Conservation (phyloP, 2,888 invertebrate species). For the Eucriotettix oculatus region DNA sequence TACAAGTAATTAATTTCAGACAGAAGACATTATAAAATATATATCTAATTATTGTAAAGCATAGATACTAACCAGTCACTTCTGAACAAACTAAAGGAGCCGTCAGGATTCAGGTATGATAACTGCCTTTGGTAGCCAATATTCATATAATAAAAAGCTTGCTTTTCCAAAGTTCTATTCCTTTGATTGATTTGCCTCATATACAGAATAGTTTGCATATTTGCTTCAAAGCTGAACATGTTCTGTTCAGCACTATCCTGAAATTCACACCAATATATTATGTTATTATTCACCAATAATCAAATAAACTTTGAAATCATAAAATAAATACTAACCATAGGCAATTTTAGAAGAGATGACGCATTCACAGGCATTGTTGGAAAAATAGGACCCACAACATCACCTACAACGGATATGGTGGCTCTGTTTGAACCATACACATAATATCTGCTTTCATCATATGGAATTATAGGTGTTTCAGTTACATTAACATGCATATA, state of each 20-base stretch:
- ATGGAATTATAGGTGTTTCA: conserved; percentile 82
- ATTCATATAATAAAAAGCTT: conserved; percentile 78
- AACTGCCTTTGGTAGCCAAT: conserved; percentile 77
- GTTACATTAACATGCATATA: conserved; percentile 93
- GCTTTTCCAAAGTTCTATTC: conserved; percentile 59
- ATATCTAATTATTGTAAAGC: not conserved
- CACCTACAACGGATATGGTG: conserved; percentile 66
- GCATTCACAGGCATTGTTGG: conserved; percentile 86
- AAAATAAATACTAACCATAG: conserved; percentile 39
- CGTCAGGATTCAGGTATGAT: conserved; percentile 79
- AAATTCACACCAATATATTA: conserved; percentile 2
- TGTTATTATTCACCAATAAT: not conserved
- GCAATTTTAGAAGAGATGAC: conserved; percentile 57
- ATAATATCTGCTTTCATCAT: conserved; percentile 79
- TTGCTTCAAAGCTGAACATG: conserved; percentile 92
- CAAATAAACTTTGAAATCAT: not conserved
- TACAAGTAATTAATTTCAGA: too few species aligned
- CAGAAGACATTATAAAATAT: too few species aligned
- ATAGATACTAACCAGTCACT: conserved; percentile 62
- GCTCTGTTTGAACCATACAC: conserved; percentile 86
- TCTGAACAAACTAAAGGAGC: conserved; percentile 79
- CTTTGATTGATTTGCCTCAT: conserved; percentile 83
- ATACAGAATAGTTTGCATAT: conserved; percentile 78
- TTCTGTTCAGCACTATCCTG: conserved; percentile 84
- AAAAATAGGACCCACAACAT: conserved; percentile 85